Evolutionary conservation across 1,140 invertebrate species (phyloP), one percentile per base, ranked within the genome.

Genomic region (Olivierus martensii): DNA sequence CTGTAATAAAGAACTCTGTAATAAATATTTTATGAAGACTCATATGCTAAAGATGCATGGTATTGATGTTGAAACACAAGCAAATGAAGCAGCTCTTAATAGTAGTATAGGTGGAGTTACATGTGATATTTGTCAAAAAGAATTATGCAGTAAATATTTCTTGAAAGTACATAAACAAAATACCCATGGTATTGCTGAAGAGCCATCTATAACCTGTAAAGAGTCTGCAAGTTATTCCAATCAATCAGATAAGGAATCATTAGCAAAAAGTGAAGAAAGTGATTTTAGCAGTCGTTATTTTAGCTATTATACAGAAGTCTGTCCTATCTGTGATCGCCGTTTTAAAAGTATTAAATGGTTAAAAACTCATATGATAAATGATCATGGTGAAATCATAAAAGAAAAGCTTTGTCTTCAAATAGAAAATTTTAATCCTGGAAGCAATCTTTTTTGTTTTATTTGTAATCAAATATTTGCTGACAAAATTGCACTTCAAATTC

Each of bases 11-110:
- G 93, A 98, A 69, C 70, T 97, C 36, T 98, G 95, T 72, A 99
- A 99, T 73, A 99, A 99, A 69, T 99, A 99, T 65, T 99, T 99
- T 67, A 91, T 99, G 82, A 92, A 96, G 67, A 98, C 93, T 0
- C 95, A 99, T 71, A 99, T 98, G 89, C 83, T 97, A 62, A 84
- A 95, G 67, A 96, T 98, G 86, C 95, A 99, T 68, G 92, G 93
- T 12, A 94, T 99, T 54, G 88, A 91, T 65, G 85, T 94, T 41
- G 70, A 72, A 56, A 66, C 70, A 51, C 57, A 62, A 49, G 53
- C 59, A 44, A 51, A 35, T 18, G 87, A 91, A 68, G 57, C 56
- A 15, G 51, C 50, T 21, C 86, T 85, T 63, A 85, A 84, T 1
- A 82, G 85, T 1, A 87, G 87, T 65, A 82, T 90, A 14, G 87